Conservation (phyloP, 92 coral and sea anemone species). For the Virgularia gustaviana region DNA sequence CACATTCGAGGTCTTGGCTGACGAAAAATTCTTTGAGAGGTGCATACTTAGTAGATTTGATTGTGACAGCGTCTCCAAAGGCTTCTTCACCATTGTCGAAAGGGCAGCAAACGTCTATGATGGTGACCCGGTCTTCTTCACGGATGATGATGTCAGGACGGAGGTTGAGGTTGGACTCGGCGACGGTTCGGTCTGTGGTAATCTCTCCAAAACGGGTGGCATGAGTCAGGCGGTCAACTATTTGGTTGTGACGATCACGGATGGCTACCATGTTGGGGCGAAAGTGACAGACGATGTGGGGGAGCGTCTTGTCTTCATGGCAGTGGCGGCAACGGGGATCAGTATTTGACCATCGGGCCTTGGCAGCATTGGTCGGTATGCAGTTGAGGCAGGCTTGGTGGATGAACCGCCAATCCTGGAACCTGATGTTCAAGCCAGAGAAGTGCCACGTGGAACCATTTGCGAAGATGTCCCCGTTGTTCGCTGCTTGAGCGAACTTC, state of each 20-base stretch:
- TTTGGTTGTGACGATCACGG: slow-evolving; percentile 25
- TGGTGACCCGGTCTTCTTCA: background rate
- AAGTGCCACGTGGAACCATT: slow-evolving; percentile 36
- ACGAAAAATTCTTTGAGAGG: background rate
- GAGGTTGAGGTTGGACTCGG: background rate
- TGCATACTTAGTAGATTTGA: background rate
- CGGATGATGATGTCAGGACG: background rate
- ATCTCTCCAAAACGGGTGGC: slow-evolving; percentile 1
- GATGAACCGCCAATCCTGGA: slow-evolving; percentile 50
- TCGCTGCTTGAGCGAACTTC: slow-evolving; percentile 25
- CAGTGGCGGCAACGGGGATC: slow-evolving; percentile 20
- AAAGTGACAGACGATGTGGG: slow-evolving; percentile 37
- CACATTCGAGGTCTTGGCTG: background rate
- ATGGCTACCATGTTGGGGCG: slow-evolving; percentile 30
- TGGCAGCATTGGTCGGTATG: slow-evolving; percentile 44
- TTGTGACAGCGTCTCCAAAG: background rate
- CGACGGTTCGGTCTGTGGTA: slow-evolving; percentile 3
- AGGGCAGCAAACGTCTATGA: background rate
- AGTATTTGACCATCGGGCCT: slow-evolving; percentile 19
- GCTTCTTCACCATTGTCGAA: background rate
- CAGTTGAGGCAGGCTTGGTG: slow-evolving; percentile 47
- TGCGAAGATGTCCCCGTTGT: slow-evolving; percentile 17
- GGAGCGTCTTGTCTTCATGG: slow-evolving; percentile 19
- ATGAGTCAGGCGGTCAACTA: background rate
- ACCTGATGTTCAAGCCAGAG: slow-evolving; percentile 34